phyloP scores from a whole-genome alignment of 2,113 vertebrate species.

The Hypanus sabinus region DNA sequence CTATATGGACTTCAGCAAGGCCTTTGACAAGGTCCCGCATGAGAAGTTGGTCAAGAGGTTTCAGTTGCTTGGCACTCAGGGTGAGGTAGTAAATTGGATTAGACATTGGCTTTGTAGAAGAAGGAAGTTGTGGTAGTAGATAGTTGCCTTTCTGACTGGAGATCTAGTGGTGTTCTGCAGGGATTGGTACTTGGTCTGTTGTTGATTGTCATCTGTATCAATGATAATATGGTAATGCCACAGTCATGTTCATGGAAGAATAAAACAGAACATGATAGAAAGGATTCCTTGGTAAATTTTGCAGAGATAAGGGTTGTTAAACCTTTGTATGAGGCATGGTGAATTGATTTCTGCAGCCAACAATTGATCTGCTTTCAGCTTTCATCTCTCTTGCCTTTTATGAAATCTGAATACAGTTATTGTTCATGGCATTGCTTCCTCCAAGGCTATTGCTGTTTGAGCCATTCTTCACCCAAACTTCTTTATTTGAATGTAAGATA shows the following conservation, averaged over 20 bases:
- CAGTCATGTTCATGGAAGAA: not conserved
- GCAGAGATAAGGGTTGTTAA: not conserved
- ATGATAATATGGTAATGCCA: not conserved
- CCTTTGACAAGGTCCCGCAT: too few relatives aligned
- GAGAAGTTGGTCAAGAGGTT: too few relatives aligned
- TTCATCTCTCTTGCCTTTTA: not conserved
- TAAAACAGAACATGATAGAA: not conserved
- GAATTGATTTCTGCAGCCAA: not conserved
- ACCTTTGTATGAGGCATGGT: not conserved
- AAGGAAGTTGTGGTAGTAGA: too few relatives aligned
- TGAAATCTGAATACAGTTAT: not conserved
- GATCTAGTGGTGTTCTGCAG: too few relatives aligned
- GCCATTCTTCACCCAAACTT: not conserved
- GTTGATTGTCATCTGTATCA: too few relatives aligned
- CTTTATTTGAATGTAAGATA: not conserved
- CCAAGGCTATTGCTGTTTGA: not conserved
- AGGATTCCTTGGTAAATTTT: not conserved
- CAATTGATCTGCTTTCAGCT: not conserved
- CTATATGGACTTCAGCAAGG: too few relatives aligned
- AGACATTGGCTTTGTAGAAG: too few relatives aligned
- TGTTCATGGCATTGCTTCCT: not conserved
- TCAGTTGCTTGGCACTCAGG: too few relatives aligned
- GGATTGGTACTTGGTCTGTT: too few relatives aligned
- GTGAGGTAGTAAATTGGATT: too few relatives aligned
- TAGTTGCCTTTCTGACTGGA: too few relatives aligned